Conservation (phyloP, 2,888 invertebrate genomes). For the Rhagophthalmus giganteus region DNA sequence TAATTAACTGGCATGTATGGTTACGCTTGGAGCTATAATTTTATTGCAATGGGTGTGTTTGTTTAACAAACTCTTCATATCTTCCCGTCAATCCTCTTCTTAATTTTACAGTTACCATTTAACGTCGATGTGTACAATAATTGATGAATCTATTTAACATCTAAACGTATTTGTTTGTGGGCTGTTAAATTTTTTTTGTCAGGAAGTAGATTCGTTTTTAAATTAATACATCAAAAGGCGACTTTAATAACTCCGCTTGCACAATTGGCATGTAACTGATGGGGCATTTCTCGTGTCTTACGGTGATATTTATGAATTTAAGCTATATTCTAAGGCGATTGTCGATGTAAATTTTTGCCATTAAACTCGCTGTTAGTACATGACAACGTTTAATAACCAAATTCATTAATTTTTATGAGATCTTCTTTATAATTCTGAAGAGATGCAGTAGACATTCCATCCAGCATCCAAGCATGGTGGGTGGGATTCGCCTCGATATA, state of each 20-base stretch:
- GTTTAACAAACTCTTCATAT: conserved; percentile 23
- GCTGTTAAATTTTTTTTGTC: conserved; percentile 8
- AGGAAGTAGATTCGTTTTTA: too few species aligned
- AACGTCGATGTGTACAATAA: conserved; percentile 16
- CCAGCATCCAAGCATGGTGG: conserved; percentile 13
- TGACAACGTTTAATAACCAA: conserved; percentile 15
- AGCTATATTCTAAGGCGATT: too few species aligned
- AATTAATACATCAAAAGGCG: too few species aligned
- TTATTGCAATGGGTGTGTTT: conserved; percentile 23
- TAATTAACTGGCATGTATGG: conserved; percentile 15
- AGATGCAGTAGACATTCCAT: background rate
- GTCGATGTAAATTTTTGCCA: too few species aligned
- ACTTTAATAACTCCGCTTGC: too few species aligned
- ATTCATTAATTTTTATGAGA: conserved; percentile 23
- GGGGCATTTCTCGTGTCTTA: too few species aligned
- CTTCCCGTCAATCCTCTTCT: conserved; percentile 22
- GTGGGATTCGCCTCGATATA: conserved; percentile 23
- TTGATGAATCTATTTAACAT: conserved; percentile 11
- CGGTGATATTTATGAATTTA: too few species aligned
- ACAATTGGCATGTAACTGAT: too few species aligned
- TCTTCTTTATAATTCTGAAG: conserved; percentile 9
- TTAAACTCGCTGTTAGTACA: conserved; percentile 8
- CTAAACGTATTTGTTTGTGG: too few species aligned
- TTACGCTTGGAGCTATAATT: conserved; percentile 11
- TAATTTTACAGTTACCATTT: conserved; percentile 22